phyloP scores from a whole-genome alignment of 2,888 invertebrate species.

The Serrognathus titanus region DNA sequence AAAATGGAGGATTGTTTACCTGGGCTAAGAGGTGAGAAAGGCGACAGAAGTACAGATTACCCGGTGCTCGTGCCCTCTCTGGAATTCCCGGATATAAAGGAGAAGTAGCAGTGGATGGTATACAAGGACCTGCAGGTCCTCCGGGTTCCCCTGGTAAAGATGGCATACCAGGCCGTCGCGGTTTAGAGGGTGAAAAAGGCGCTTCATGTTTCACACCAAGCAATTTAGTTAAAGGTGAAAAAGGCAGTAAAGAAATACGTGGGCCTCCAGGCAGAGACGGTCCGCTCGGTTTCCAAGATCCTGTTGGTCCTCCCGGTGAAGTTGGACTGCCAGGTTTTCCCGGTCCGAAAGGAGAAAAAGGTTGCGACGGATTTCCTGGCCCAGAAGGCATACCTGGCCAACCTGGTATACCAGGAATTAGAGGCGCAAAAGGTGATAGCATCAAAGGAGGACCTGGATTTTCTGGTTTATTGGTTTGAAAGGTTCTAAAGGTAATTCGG shows the following conservation, averaged over 20 bases:
- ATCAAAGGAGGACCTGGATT: conserved; percentile 58
- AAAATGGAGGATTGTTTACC: conserved; percentile 78
- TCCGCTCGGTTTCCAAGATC: conserved; percentile 57
- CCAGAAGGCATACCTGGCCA: conserved; percentile 67
- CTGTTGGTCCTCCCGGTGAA: conserved; percentile 65
- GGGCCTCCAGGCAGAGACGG: conserved; percentile 54
- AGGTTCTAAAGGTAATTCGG: conserved; percentile 69
- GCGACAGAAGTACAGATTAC: conserved; percentile 63
- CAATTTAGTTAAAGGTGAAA: conserved; percentile 54
- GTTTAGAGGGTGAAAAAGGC: conserved; percentile 54
- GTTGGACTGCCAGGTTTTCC: conserved; percentile 65
- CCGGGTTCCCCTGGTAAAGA: conserved; percentile 60
- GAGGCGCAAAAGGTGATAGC: conserved; percentile 64
- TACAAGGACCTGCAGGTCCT: conserved; percentile 66
- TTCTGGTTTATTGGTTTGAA: conserved; percentile 49
- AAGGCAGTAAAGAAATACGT: conserved; percentile 60
- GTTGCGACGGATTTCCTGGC: conserved; percentile 65
- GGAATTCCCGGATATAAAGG: conserved; percentile 70
- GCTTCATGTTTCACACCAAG: conserved; percentile 56
- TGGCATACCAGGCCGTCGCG: conserved; percentile 63
- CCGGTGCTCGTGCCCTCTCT: conserved; percentile 70
- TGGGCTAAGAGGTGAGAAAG: conserved; percentile 72
- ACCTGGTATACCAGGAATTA: conserved; percentile 65
- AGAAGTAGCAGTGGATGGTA: conserved; percentile 63
- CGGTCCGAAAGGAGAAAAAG: conserved; percentile 67